Percentiles rank a stretch among this genome's conserved stretches.
These are phyloP conservation scores for Kuschelorhynchus macadamiae DNA, from an alignment of 2,888 invertebrate genomes.

Conservation along the genomic window DNA sequence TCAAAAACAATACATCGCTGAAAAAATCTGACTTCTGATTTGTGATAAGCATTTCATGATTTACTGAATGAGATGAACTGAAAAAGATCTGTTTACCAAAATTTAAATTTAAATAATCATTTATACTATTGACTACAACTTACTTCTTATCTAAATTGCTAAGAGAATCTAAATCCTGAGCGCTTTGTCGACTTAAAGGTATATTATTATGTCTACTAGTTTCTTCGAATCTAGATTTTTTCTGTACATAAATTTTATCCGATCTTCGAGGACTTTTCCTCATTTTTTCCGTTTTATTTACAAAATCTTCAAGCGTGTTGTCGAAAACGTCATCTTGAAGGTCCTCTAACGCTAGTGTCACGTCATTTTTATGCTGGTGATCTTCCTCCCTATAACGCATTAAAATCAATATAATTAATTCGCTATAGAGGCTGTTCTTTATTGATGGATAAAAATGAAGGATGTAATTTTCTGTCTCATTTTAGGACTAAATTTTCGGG, in stretches of 20 bases:
- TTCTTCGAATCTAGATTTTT: slow-evolving; percentile 66
- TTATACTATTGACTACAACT: too few species aligned
- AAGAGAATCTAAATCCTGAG: slow-evolving; percentile 56
- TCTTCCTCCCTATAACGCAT: slow-evolving; percentile 63
- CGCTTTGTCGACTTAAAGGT: slow-evolving; percentile 54
- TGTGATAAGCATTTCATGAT: too few species aligned
- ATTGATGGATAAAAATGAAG: too few species aligned
- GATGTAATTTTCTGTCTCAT: too few species aligned
- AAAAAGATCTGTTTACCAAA: too few species aligned
- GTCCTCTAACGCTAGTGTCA: slow-evolving; percentile 67
- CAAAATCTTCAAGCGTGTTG: slow-evolving; percentile 60
- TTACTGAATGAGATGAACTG: too few species aligned
- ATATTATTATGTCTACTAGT: slow-evolving; percentile 55
- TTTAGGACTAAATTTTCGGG: too few species aligned
- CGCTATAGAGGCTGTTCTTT: too few species aligned
- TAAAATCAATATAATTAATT: too few species aligned
- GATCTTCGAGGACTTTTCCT: slow-evolving; percentile 64
- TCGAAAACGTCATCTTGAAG: slow-evolving; percentile 69
- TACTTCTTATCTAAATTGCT: slow-evolving; percentile 46
- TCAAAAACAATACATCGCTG: too few species aligned
- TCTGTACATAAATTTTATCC: slow-evolving; percentile 67
- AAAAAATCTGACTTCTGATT: too few species aligned
- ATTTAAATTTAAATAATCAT: too few species aligned
- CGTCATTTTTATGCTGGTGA: slow-evolving; percentile 65
- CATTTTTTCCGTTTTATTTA: slow-evolving; percentile 58